Percentiles rank a stretch among this genome's conserved stretches.
phyloP scores from a whole-genome alignment of 2,113 vertebrate genomes.

The Porphyrio hochstetteri region DNA sequence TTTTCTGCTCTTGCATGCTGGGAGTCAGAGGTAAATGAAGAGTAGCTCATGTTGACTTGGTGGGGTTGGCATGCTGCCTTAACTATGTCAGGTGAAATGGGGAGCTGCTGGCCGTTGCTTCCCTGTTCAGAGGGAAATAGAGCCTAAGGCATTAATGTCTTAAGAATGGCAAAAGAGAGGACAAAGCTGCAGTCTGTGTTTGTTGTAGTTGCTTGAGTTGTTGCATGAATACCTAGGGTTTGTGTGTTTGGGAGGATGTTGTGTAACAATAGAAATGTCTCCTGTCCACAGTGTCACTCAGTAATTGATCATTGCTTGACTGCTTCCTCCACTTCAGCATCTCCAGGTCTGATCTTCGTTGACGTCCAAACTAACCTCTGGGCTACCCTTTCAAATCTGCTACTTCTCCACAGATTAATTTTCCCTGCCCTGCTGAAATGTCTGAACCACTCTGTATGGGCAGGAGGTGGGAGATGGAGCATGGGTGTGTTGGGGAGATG shows the following conservation, averaged over 20 bases:
- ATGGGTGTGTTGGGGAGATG: neutral
- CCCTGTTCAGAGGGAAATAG: neutral
- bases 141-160: neutral
- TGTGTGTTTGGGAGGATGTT: neutral
- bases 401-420: neutral
- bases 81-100: neutral
- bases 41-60: neutral
- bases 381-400: neutral
- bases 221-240: neutral
- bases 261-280: neutral
- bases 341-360: neutral
- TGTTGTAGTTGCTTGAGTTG: neutral
- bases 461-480: rapidly evolving
- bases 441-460: neutral
- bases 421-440: neutral
- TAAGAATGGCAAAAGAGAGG: neutral
- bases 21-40: neutral
- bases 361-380: neutral
- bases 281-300: neutral
- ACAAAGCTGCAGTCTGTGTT: neutral
- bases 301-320: neutral
- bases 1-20: neutral
- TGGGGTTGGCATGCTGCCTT: neutral
- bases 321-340: neutral
- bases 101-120: neutral